Percentiles rank a stretch among this genome's conserved stretches.
Conservation (phyloP, 2,113 vertebrate genomes). For the Crotalus tigris region DNA sequence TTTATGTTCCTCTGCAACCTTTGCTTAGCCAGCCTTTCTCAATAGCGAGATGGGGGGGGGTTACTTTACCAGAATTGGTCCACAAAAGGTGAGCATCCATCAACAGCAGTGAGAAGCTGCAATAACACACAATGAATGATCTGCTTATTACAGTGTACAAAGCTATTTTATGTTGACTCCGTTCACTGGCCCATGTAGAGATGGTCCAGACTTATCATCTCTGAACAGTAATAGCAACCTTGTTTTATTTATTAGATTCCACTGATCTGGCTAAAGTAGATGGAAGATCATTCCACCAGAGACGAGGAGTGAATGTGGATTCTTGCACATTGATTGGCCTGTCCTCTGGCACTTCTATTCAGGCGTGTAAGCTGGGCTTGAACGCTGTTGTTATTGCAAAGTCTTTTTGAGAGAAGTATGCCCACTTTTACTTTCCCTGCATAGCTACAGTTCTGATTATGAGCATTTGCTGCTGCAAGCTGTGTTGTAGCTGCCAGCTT, state of each 20-base stretch:
- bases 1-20: background rate
- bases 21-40: background rate
- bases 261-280: background rate
- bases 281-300: background rate
- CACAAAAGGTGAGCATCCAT: background rate
- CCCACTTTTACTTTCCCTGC: background rate
- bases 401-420: background rate
- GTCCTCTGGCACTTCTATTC: background rate
- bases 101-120: background rate
- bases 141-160: background rate
- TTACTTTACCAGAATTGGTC: background rate
- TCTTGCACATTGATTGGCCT: conserved; percentile 10
- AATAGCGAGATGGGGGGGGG: background rate
- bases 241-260: background rate
- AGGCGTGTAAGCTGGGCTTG: background rate
- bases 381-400: background rate
- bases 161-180: background rate
- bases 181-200: too few species aligned
- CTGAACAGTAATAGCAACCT: background rate
- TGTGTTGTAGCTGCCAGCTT: background rate
- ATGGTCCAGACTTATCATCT: background rate
- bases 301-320: background rate
- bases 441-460: background rate
- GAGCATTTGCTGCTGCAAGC: background rate
- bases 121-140: background rate